These are phyloP conservation scores for Seriola aureovittata DNA, from an alignment of 2,113 vertebrate species.

Conservation along the genomic window DNA sequence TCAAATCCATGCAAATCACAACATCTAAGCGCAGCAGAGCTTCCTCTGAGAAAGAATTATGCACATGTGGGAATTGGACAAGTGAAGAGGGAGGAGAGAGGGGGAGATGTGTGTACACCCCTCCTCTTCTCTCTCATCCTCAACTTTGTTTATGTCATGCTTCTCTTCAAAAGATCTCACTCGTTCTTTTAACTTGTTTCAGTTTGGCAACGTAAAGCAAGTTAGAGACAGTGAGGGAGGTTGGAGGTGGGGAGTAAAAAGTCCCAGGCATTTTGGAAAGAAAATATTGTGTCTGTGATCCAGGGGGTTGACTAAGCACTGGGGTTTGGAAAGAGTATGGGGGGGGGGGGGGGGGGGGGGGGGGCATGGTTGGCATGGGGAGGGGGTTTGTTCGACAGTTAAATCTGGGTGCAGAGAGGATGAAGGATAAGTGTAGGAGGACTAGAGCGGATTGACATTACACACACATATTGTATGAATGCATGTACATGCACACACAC, in stretches of 20 bases:
- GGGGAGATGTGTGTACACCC: constrained; percentile 9
- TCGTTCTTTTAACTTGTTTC: constrained; percentile 63
- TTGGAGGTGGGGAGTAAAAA: background rate
- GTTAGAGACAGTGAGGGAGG: constrained; percentile 18
- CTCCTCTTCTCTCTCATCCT: constrained; percentile 57
- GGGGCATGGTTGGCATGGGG: too few relatives aligned
- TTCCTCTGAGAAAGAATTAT: constrained; percentile 78
- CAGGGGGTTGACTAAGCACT: constrained; percentile 40
- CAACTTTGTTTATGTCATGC: constrained; percentile 73
- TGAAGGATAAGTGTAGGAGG: constrained; percentile 73
- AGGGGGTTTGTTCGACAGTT: constrained; percentile 37
- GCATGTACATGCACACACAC: constrained; percentile 12
- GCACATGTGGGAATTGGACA: constrained; percentile 67
- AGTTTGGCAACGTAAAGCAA: constrained; percentile 57
- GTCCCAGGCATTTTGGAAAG: constrained; percentile 41
- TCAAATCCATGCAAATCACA: constrained; percentile 83
- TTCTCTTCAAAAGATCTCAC: constrained; percentile 66
- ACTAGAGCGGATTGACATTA: constrained; percentile 74
- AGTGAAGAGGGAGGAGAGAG: constrained; percentile 14
- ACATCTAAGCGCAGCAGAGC: constrained; percentile 79
- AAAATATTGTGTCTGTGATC: constrained; percentile 54
- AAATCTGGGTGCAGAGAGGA: constrained; percentile 71
- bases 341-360: too few relatives aligned
- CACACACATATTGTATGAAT: constrained; percentile 56
- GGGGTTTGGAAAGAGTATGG: constrained; percentile 35